These are phyloP conservation scores for Gari tellinella DNA, from an alignment of 2,888 invertebrate genomes.

Conservation along the genomic window DNA sequence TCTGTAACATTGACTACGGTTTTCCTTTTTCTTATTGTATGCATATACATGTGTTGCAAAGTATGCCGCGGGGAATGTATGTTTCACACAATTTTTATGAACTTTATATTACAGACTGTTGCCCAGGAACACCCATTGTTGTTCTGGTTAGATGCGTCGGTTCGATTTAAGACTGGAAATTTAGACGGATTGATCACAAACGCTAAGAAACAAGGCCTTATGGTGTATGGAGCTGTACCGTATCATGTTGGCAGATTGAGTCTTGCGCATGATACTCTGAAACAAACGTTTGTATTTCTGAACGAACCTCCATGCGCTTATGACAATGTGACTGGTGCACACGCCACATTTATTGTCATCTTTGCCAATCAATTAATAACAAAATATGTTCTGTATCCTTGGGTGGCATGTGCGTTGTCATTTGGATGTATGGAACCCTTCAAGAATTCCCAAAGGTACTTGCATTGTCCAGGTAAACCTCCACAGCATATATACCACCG, in stretches of 20 bases:
- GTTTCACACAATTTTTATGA: no score
- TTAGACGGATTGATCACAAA: slow-evolving; percentile 25
- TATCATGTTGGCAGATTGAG: slow-evolving; percentile 28
- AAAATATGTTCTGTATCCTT: slow-evolving; percentile 46
- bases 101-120: slow-evolving; percentile 44
- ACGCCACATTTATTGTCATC: slow-evolving; percentile 44
- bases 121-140: slow-evolving; percentile 49
- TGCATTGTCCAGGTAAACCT: slow-evolving; percentile 9
- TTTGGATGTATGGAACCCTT: slow-evolving; percentile 52
- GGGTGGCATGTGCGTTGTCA: slow-evolving; percentile 55
- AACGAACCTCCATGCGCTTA: slow-evolving; percentile 38
- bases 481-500: slow-evolving; percentile 14
- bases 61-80: no score
- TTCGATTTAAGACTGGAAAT: slow-evolving; percentile 40
- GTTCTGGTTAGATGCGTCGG: slow-evolving; percentile 55
- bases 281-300: slow-evolving; percentile 33
- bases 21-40: no score
- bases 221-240: slow-evolving; percentile 21
- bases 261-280: slow-evolving; percentile 31
- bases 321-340: slow-evolving; percentile 28
- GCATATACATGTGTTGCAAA: no score
- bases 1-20: no score
- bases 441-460: slow-evolving; percentile 4
- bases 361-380: slow-evolving; percentile 39
- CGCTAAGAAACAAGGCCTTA: slow-evolving; percentile 24